Percentiles rank a stretch among this genome's conserved stretches.
Conservation (phyloP, 2,797 vertebrate genomes). For the Hapalemur alaotrensis region DNA sequence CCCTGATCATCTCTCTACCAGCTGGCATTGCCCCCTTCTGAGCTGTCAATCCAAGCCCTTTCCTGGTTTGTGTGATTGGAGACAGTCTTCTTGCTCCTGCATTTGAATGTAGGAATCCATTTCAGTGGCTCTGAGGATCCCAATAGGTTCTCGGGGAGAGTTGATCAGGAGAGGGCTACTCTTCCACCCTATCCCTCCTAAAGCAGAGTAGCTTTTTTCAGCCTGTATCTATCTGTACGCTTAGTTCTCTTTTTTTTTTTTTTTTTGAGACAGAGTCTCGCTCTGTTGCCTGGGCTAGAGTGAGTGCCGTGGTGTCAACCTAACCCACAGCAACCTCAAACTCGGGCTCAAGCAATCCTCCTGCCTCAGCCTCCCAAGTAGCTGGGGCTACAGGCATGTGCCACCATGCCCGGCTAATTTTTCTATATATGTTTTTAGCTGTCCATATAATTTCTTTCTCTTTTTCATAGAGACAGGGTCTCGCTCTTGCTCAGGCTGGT, state of each 20-base stretch:
- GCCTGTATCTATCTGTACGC: neutral
- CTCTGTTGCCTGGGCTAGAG: too few species aligned
- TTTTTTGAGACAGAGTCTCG: too few species aligned
- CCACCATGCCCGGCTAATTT: too few species aligned
- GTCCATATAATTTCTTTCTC: too few species aligned
- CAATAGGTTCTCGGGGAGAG: neutral
- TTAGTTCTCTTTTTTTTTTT: neutral
- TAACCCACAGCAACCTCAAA: too few species aligned
- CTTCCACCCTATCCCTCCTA: neutral
- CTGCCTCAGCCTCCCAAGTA: too few species aligned
- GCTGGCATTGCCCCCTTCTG: neutral
- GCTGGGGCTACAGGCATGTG: too few species aligned
- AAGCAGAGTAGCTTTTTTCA: neutral
- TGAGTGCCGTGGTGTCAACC: too few species aligned
- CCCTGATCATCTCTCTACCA: neutral
- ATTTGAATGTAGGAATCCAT: neutral
- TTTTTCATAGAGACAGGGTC: too few species aligned
- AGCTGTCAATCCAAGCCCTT: neutral
- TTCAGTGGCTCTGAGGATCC: neutral
- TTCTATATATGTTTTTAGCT: too few species aligned
- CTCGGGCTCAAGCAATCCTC: too few species aligned
- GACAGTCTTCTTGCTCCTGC: neutral
- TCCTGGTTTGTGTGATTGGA: neutral
- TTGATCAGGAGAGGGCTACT: neutral
- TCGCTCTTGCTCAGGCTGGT: too few species aligned